A percentile compares a stretch with the other conserved stretches of the same genome.
Conservation (phyloP, 2,888 invertebrate species). For the Megaustenia siamemsis region DNA sequence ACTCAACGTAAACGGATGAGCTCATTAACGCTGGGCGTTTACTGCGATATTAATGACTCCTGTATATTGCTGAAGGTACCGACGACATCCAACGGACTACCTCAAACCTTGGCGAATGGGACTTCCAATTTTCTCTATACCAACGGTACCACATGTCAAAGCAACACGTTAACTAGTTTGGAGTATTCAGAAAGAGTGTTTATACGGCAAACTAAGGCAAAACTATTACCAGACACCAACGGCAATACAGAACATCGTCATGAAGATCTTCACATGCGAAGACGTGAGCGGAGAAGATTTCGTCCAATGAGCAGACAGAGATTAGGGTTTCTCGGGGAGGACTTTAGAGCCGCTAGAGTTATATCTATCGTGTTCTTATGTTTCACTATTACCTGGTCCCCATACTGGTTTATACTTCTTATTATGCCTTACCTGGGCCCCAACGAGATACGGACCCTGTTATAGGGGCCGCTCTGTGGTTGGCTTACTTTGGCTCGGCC, state of each 20-base stretch:
- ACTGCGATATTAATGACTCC: constrained; percentile 10
- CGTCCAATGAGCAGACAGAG: not conserved
- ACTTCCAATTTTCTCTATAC: not conserved
- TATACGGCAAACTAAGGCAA: not conserved
- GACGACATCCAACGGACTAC: not conserved
- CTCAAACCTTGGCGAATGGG: not conserved
- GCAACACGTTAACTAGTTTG: not conserved
- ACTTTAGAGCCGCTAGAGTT: constrained; percentile 42
- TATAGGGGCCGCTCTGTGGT: constrained; percentile 65
- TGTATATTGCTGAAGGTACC: not conserved
- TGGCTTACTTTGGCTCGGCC: constrained; percentile 71
- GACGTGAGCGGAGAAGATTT: not conserved
- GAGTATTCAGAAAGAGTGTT: not conserved
- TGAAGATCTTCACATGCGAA: not conserved
- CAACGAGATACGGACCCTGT: constrained; percentile 59
- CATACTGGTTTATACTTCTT: constrained; percentile 43
- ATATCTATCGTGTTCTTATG: constrained; percentile 45
- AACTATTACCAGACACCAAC: not conserved
- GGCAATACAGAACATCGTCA: not conserved
- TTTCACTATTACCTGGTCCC: constrained; percentile 38
- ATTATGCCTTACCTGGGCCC: constrained; percentile 49
- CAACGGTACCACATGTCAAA: not conserved
- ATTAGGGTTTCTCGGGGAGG: constrained; percentile 34
- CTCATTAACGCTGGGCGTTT: constrained; percentile 28
- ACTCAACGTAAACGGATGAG: constrained; percentile 36